phyloP scores from a whole-genome alignment of 2,113 vertebrate species.

The Austrofundulus limnaeus region DNA sequence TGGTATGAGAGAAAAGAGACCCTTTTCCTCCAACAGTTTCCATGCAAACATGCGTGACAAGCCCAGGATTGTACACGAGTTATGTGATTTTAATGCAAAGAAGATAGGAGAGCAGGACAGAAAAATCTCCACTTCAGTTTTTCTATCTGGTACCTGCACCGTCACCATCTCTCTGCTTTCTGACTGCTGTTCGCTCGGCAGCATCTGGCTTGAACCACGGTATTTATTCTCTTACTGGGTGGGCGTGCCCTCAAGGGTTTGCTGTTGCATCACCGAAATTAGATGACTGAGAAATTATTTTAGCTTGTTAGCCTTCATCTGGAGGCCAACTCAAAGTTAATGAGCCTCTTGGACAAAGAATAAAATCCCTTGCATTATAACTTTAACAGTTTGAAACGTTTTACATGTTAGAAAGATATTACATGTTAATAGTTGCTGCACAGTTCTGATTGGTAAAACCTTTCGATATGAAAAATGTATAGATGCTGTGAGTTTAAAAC shows the following conservation, averaged over 20 bases:
- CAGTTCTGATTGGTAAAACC: no score
- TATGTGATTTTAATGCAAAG: not conserved
- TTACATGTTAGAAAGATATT: no score
- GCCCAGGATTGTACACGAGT: not conserved
- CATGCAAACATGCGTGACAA: not conserved
- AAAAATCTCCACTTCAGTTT: not conserved
- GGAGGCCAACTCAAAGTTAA: not conserved
- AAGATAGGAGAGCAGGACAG: constrained; percentile 16
- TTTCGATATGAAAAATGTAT: not conserved
- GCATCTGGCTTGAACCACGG: constrained; percentile 16
- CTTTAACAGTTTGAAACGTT: no score
- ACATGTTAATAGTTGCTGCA: no score
- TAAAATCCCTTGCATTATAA: not conserved
- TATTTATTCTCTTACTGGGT: constrained; percentile 16
- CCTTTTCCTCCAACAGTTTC: constrained; percentile 17
- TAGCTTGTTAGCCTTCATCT: constrained; percentile 14
- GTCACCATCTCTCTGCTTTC: constrained; percentile 13
- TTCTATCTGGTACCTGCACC: constrained; percentile 28
- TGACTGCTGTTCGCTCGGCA: constrained; percentile 20
- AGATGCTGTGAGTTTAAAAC: not conserved
- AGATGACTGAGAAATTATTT: constrained; percentile 30
- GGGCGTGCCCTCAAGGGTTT: constrained; percentile 16
- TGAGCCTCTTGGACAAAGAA: constrained; percentile 3
- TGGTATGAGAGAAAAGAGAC: constrained; percentile 2
- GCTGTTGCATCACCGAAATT: constrained; percentile 30